Percentiles rank a stretch among this genome's conserved stretches.
These are phyloP conservation scores for Poecilia gillii DNA, from an alignment of 2,797 vertebrate species.

Conservation along the genomic window DNA sequence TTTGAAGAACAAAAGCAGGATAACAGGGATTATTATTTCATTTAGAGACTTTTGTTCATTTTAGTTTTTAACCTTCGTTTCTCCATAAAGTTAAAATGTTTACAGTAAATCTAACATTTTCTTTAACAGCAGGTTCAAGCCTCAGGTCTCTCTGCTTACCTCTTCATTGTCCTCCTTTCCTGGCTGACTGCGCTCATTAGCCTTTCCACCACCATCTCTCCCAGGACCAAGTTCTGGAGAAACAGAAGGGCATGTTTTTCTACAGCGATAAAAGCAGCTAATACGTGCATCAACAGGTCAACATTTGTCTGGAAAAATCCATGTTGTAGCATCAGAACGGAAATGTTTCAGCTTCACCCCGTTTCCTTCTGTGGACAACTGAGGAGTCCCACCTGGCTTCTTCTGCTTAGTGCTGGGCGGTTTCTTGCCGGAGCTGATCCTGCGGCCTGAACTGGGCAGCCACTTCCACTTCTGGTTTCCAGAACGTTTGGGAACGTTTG, in stretches of 20 bases:
- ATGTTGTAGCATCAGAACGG: background rate
- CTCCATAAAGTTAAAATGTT: background rate
- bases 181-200: conserved; percentile 87
- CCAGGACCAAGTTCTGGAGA: conserved; percentile 55
- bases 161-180: conserved; percentile 91
- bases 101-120: background rate
- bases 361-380: background rate
- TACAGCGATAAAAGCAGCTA: background rate
- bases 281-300: background rate
- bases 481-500: conserved; percentile 89
- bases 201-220: conserved; percentile 88
- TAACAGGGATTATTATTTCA: background rate
- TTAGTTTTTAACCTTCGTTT: background rate
- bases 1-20: background rate
- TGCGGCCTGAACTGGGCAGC: conserved; percentile 93
- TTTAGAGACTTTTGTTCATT: background rate
- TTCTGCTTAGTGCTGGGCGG: conserved; percentile 83
- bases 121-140: background rate
- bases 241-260: background rate
- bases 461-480: conserved; percentile 95
- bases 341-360: background rate
- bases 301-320: too few species aligned
- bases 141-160: conserved; percentile 69
- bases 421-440: conserved; percentile 91
- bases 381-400: conserved; percentile 59